A percentile compares a stretch with the other conserved stretches of the same genome.
These are phyloP conservation scores for Drosophila bipectinata DNA, from an alignment of 1,140 invertebrate genomes.

Conservation along the genomic window DNA sequence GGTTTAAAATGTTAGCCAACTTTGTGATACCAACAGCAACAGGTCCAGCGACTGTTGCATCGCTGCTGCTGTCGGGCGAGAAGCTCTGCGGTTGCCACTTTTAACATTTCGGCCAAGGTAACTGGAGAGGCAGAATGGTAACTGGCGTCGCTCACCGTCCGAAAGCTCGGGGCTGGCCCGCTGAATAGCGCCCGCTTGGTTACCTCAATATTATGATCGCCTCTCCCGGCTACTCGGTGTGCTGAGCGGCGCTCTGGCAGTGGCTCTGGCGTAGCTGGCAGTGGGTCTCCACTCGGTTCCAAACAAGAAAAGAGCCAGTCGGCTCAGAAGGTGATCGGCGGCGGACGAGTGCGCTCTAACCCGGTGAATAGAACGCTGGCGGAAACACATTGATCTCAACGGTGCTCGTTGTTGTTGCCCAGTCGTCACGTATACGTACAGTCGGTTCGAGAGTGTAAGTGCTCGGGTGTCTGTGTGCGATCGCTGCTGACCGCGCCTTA, in stretches of 20 bases:
- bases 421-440: slow-evolving; percentile 49
- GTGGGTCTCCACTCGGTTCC: no score
- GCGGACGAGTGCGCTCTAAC: slow-evolving; percentile 68
- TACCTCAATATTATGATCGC: not conserved
- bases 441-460: slow-evolving; percentile 11
- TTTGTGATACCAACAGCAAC: slow-evolving; percentile 34
- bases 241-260: slow-evolving; percentile 28
- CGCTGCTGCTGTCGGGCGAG: slow-evolving; percentile 11
- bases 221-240: slow-evolving; percentile 56
- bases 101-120: slow-evolving; percentile 72
- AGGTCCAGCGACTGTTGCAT: slow-evolving; percentile 34
- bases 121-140: slow-evolving; percentile 23
- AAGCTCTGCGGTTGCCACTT: slow-evolving; percentile 14
- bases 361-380: slow-evolving; percentile 26
- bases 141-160: slow-evolving; percentile 14
- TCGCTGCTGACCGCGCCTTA: slow-evolving; percentile 75
- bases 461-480: slow-evolving; percentile 49
- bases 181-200: slow-evolving; percentile 1
- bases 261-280: not conserved
- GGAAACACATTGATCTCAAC: slow-evolving; percentile 71
- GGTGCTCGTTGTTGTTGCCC: slow-evolving; percentile 62
- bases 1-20: slow-evolving; percentile 31
- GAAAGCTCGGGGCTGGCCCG: slow-evolving; percentile 11
- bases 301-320: not conserved
- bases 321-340: slow-evolving; percentile 66